phyloP scores from a whole-genome alignment of 92 coral and sea anemone genomes.

The Virgularia gustaviana region DNA sequence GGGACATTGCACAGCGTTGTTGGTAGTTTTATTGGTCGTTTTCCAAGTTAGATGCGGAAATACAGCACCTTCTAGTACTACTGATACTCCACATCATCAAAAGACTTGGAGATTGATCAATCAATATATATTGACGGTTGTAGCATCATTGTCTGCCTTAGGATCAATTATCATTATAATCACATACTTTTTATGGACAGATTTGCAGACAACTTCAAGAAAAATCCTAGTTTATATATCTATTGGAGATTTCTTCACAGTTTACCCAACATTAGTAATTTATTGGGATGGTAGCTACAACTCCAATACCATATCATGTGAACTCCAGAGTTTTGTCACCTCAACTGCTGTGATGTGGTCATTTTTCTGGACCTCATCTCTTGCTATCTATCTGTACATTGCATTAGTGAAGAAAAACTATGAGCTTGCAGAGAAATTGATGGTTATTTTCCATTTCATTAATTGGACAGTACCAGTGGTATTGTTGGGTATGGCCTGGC shows the following conservation, averaged over 20 bases:
- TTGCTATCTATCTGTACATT: constrained; percentile 63
- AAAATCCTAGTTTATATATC: constrained; percentile 81
- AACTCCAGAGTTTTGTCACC: constrained; percentile 72
- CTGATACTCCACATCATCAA: no score
- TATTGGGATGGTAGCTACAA: constrained; percentile 20
- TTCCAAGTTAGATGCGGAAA: no score
- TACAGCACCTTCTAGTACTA: no score
- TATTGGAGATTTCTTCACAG: constrained; percentile 76
- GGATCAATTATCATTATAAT: constrained; percentile 66
- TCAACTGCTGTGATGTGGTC: constrained; percentile 78
- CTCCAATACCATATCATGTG: constrained; percentile 15
- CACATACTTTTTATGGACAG: constrained; percentile 79
- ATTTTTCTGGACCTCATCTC: constrained; percentile 85
- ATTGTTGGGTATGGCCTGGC: constrained; percentile 54
- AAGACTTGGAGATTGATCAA: no score
- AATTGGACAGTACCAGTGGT: constrained; percentile 75
- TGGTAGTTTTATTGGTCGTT: no score
- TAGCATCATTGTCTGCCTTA: constrained; percentile 58
- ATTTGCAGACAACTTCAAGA: constrained; percentile 67
- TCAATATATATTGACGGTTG: constrained; percentile 1
- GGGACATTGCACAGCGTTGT: no score
- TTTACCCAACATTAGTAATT: constrained; percentile 39
- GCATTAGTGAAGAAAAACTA: constrained; percentile 50
- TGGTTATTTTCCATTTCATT: constrained; percentile 60
- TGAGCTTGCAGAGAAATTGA: constrained; percentile 55